Percentiles rank a stretch among this genome's conserved stretches.
Conservation (phyloP, 1,140 invertebrate genomes). For the Teleopsis dalmanni region DNA sequence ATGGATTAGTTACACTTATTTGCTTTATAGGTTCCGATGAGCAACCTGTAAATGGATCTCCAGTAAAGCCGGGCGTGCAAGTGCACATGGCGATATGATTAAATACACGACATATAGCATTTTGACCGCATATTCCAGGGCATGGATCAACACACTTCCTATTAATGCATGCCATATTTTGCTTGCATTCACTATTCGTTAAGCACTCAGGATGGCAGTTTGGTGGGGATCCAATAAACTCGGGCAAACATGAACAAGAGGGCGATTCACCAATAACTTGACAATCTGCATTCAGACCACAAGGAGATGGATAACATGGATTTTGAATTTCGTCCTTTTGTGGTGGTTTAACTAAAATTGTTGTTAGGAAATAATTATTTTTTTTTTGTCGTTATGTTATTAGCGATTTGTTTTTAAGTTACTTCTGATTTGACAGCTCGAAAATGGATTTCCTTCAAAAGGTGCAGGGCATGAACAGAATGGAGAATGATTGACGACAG, state of each 20-base stretch:
- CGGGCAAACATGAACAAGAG: constrained; percentile 61
- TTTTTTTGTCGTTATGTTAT: not conserved
- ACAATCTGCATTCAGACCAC: constrained; percentile 67
- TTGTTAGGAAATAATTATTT: constrained; percentile 46
- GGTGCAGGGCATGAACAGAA: constrained; percentile 70
- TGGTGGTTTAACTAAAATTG: constrained; percentile 26
- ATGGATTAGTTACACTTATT: constrained; percentile 41
- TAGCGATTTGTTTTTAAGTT: constrained; percentile 43
- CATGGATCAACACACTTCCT: constrained; percentile 75
- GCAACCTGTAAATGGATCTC: constrained; percentile 50
- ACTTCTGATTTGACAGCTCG: constrained; percentile 52
- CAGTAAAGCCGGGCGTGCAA: constrained; percentile 50
- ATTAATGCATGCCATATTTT: constrained; percentile 22
- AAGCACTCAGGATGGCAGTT: constrained; percentile 74
- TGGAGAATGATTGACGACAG: constrained; percentile 72
- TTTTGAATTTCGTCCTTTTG: constrained; percentile 38
- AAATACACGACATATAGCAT: constrained; percentile 31
- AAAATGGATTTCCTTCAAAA: constrained; percentile 75
- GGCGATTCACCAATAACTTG: constrained; percentile 54
- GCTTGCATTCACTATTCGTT: constrained; percentile 71
- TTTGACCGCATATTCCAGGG: constrained; percentile 53
- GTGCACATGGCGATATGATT: constrained; percentile 42
- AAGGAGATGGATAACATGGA: constrained; percentile 65
- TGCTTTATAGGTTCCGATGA: constrained; percentile 52
- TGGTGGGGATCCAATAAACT: constrained; percentile 68